A percentile compares a stretch with the other conserved stretches of the same genome.
Conservation (phyloP, 2,888 invertebrate species). For the Catocala sponsa region DNA sequence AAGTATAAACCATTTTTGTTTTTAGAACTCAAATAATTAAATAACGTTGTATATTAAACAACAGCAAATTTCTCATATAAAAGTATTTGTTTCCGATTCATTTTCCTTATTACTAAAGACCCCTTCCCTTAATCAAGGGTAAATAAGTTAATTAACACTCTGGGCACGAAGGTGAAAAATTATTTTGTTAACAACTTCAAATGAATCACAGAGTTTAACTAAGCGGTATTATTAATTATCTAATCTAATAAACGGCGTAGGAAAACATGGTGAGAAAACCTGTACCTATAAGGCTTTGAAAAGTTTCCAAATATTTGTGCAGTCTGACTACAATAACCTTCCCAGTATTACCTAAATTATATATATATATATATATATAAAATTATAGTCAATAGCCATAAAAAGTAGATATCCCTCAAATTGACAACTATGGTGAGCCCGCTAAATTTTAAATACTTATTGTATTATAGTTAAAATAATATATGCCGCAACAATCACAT, state of each 20-base stretch:
- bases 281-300: too few relatives aligned
- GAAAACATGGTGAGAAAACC: background rate
- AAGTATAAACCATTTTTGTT: too few relatives aligned
- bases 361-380: too few relatives aligned
- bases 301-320: too few relatives aligned
- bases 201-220: slow-evolving; percentile 41
- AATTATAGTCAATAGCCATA: too few relatives aligned
- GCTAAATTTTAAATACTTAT: too few relatives aligned
- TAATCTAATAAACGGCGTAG: slow-evolving; percentile 25
- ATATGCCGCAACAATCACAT: too few relatives aligned
- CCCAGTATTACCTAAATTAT: too few relatives aligned
- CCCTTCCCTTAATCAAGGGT: slow-evolving; percentile 46
- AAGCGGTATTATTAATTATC: slow-evolving; percentile 39
- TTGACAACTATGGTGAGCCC: too few relatives aligned
- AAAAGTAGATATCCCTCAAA: too few relatives aligned
- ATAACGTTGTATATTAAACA: background rate
- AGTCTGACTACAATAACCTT: too few relatives aligned
- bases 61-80: slow-evolving; percentile 1
- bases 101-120: slow-evolving; percentile 42
- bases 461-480: too few relatives aligned
- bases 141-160: slow-evolving; percentile 54
- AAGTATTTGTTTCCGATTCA: slow-evolving; percentile 41
- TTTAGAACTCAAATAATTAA: background rate
- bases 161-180: slow-evolving; percentile 51
- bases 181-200: slow-evolving; percentile 46